Percentiles rank a stretch among this genome's conserved stretches.
Conservation (phyloP, 2,888 invertebrate species). For the Drosophila flavopinicola region DNA sequence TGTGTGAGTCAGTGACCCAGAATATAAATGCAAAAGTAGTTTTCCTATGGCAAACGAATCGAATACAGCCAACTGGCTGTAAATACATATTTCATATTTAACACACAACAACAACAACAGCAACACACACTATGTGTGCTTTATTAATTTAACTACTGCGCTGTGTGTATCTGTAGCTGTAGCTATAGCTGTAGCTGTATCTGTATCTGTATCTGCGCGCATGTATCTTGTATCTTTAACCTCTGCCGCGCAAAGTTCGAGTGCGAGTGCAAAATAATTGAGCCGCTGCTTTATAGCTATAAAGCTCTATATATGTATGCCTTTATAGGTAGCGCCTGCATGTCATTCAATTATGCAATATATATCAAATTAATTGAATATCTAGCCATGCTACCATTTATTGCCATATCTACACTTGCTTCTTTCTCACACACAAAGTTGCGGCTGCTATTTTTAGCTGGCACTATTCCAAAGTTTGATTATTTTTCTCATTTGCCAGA, state of each 20-base stretch:
- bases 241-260: slow-evolving; percentile 71
- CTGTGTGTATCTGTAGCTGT: slow-evolving; percentile 14
- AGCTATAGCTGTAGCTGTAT: slow-evolving; percentile 5
- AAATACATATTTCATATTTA: slow-evolving; percentile 48
- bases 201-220: slow-evolving; percentile 24
- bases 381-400: slow-evolving; percentile 18
- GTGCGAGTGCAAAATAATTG: slow-evolving; percentile 75
- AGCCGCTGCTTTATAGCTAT: too few relatives aligned
- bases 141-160: slow-evolving; percentile 53
- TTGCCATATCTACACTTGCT: slow-evolving; percentile 1
- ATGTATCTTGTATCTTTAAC: slow-evolving; percentile 68
- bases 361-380: slow-evolving; percentile 56
- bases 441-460: slow-evolving; percentile 36
- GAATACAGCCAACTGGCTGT: slow-evolving; percentile 26
- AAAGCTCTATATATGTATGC: too few relatives aligned
- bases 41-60: slow-evolving; percentile 46
- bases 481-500: slow-evolving; percentile 4
- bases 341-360: slow-evolving; percentile 52
- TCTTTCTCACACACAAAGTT: slow-evolving; percentile 8
- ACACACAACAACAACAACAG: slow-evolving; percentile 4
- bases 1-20: slow-evolving; percentile 72
- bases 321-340: slow-evolving; percentile 25
- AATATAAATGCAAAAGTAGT: slow-evolving; percentile 73
- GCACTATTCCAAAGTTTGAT: slow-evolving; percentile 11
- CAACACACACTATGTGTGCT: slow-evolving; percentile 24